These are phyloP conservation scores for Trileptium ribeirensis DNA, from an alignment of 2,888 invertebrate species.

Conservation along the genomic window DNA sequence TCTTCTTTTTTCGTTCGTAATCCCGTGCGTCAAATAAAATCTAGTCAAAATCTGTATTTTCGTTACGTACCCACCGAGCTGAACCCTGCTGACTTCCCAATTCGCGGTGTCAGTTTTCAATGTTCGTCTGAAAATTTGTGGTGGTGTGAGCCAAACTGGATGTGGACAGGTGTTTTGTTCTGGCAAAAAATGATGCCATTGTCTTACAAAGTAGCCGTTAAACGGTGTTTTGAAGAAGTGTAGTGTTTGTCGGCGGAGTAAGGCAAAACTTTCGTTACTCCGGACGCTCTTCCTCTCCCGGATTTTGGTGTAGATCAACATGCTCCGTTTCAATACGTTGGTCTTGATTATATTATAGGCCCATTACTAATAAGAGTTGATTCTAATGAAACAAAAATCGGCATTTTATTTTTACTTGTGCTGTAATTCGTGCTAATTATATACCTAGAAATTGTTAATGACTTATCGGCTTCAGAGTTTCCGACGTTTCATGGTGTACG, in stretches of 20 bases:
- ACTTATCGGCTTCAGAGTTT: background rate
- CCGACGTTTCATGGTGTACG: background rate
- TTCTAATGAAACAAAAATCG: background rate
- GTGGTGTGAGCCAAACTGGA: conserved; percentile 38
- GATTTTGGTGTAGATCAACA: background rate
- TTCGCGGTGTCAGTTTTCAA: conserved; percentile 31
- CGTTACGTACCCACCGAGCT: conserved; percentile 36
- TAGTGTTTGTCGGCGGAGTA: background rate
- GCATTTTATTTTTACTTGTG: conserved; percentile 22
- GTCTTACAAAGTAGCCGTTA: background rate
- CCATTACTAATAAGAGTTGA: background rate
- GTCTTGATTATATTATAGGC: background rate
- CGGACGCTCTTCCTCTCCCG: background rate
- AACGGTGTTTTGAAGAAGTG: background rate
- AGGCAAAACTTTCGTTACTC: background rate
- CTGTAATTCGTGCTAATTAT: conserved; percentile 3
- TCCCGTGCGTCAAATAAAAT: conserved; percentile 38
- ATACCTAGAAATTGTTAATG: conserved; percentile 14
- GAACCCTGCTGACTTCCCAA: conserved; percentile 44
- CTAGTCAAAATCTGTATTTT: conserved; percentile 29
- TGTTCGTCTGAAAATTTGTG: conserved; percentile 31
- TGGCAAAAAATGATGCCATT: conserved; percentile 28
- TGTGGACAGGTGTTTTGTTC: background rate
- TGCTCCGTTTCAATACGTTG: background rate
- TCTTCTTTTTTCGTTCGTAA: conserved; percentile 36